A percentile compares a stretch with the other conserved stretches of the same genome.
phyloP scores from a whole-genome alignment of 2,888 invertebrate species.

The Crossocerus cetratus region DNA sequence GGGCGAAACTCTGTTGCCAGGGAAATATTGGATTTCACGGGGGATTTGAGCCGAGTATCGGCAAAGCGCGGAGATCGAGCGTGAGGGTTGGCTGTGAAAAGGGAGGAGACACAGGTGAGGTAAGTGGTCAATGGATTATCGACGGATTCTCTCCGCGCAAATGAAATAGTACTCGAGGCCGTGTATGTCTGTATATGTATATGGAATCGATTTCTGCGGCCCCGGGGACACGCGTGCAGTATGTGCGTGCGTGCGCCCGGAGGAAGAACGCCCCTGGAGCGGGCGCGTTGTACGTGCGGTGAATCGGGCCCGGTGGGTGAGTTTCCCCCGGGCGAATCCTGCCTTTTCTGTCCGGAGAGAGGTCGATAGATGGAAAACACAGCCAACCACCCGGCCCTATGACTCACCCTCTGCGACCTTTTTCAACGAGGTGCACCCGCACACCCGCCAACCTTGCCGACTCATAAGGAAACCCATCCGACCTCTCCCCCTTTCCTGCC shows the following conservation, averaged over 20 bases:
- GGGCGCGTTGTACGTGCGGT: slow-evolving; percentile 7
- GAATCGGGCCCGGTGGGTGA: slow-evolving; percentile 28
- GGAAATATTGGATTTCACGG: too few species aligned
- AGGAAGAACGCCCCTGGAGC: slow-evolving; percentile 7
- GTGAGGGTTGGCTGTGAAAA: slow-evolving; percentile 1
- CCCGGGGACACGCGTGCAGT: not conserved
- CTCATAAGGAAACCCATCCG: not conserved
- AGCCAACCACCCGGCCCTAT: slow-evolving; percentile 35
- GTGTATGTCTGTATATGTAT: too few species aligned
- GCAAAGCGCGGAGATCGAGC: not conserved
- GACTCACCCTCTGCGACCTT: slow-evolving; percentile 49
- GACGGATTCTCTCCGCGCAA: slow-evolving; percentile 23
- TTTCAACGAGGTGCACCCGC: slow-evolving; percentile 47
- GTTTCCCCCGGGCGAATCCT: slow-evolving; percentile 48
- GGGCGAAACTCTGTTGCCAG: too few species aligned
- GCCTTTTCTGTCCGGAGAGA: slow-evolving; percentile 56
- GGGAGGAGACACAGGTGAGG: not conserved
- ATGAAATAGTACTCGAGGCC: slow-evolving; percentile 50
- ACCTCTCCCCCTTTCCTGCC: not conserved
- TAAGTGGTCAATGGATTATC: slow-evolving; percentile 27
- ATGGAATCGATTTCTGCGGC: slow-evolving; percentile 43
- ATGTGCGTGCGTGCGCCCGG: not conserved
- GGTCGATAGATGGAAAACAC: slow-evolving; percentile 66
- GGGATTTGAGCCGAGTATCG: too few species aligned
- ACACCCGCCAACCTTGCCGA: slow-evolving; percentile 31